Percentiles rank a stretch among this genome's conserved stretches.
These are phyloP conservation scores for Collichthys lucidus DNA, from an alignment of 2,113 vertebrate genomes.

Conservation along the genomic window DNA sequence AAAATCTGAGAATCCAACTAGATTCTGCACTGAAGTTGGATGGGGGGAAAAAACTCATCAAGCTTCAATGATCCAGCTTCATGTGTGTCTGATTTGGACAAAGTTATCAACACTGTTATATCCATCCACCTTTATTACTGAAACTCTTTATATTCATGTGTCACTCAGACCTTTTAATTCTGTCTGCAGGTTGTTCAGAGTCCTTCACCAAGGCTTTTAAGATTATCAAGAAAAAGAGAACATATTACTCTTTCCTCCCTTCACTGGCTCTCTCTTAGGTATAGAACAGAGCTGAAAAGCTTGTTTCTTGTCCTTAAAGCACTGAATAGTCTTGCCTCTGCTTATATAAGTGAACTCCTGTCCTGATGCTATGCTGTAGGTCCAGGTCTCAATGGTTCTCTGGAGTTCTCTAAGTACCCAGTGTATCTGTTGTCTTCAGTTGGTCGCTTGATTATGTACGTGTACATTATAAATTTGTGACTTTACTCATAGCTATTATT, in stretches of 20 bases:
- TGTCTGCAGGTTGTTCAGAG: not conserved
- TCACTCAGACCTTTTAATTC: not conserved
- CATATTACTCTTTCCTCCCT: not conserved
- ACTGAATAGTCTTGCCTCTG: no score
- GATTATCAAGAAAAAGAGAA: not conserved
- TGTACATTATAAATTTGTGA: not conserved
- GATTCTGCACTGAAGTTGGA: not conserved
- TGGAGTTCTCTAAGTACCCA: not conserved
- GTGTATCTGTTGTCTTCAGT: not conserved
- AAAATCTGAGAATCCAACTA: not conserved
- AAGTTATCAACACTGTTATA: not conserved
- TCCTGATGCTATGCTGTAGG: not conserved
- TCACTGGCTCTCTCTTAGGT: not conserved
- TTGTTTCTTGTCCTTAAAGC: not conserved
- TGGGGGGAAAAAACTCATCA: no score
- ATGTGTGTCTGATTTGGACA: not conserved
- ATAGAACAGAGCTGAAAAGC: constrained; percentile 1
- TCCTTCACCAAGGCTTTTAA: constrained; percentile 5
- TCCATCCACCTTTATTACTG: not conserved
- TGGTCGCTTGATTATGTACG: not conserved
- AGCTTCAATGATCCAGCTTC: not conserved
- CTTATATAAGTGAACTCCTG: not conserved
- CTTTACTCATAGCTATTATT: not conserved
- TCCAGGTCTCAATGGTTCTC: not conserved
- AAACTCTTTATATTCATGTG: not conserved